These are phyloP conservation scores for Aporophyla lueneburgensis DNA, from an alignment of 2,888 invertebrate genomes.

Conservation along the genomic window DNA sequence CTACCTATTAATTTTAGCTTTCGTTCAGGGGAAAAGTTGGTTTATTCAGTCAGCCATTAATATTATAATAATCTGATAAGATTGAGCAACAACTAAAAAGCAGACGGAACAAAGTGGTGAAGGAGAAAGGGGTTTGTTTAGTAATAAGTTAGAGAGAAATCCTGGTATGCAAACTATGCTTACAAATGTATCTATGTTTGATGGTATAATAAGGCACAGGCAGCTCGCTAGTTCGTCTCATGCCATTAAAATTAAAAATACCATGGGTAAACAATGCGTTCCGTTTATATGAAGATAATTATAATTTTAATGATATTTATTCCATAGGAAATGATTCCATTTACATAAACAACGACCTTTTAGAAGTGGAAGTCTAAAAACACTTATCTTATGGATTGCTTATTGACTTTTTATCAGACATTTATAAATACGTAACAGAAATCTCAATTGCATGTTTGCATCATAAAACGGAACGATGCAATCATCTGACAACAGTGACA, in stretches of 20 bases:
- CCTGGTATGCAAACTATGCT: background rate
- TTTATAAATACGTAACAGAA: background rate
- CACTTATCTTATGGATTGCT: background rate
- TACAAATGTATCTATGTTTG: background rate
- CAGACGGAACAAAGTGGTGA: background rate
- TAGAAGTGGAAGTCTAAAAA: background rate
- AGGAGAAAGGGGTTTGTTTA: background rate
- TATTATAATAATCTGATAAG: too few relatives aligned
- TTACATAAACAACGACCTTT: background rate
- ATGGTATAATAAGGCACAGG: background rate
- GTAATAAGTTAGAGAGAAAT: background rate
- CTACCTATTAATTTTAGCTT: background rate
- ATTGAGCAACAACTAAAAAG: background rate
- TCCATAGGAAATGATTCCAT: background rate
- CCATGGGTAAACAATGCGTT: slow-evolving; percentile 21
- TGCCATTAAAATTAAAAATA: background rate
- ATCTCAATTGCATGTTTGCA: slow-evolving; percentile 12
- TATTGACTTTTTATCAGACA: background rate
- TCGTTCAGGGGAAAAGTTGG: background rate
- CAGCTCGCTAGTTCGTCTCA: background rate
- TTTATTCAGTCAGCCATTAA: background rate
- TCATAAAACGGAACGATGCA: slow-evolving; percentile 62
- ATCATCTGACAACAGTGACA: slow-evolving; percentile 75
- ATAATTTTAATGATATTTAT: background rate
- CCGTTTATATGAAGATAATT: background rate